Percentiles rank a stretch among this genome's conserved stretches.
phyloP scores from a whole-genome alignment of 2,797 vertebrate genomes.

The Tinamus major region DNA sequence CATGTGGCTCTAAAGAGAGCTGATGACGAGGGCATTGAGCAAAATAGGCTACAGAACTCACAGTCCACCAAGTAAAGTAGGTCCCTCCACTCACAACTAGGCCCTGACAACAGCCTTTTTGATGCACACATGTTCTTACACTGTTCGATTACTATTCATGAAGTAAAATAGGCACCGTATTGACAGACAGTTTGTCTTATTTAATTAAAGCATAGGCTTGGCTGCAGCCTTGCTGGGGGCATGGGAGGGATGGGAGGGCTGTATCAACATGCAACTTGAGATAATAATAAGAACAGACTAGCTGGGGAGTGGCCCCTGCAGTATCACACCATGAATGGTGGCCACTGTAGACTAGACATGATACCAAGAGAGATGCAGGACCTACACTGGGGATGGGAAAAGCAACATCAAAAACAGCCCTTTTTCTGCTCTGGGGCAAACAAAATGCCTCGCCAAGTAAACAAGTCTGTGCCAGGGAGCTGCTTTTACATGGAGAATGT shows the following conservation, averaged over 20 bases:
- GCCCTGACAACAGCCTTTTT: background rate
- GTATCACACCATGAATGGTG: background rate
- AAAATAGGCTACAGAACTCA: background rate
- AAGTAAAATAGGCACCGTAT: background rate
- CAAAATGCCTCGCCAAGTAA: constrained; percentile 13
- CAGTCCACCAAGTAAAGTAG: background rate
- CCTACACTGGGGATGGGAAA: background rate
- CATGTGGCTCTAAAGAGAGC: background rate
- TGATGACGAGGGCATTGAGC: background rate
- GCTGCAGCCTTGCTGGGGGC: background rate
- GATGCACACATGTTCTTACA: background rate
- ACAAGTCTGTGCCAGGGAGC: constrained; percentile 48
- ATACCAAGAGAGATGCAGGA: background rate
- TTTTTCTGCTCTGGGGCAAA: background rate
- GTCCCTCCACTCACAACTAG: background rate
- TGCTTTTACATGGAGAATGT: background rate
- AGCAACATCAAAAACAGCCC: background rate
- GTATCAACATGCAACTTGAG: accelerated
- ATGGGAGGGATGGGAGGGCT: background rate
- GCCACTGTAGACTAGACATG: background rate
- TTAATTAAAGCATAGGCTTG: background rate
- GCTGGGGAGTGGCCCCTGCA: background rate
- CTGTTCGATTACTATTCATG: background rate
- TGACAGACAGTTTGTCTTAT: background rate
- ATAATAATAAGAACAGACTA: background rate